Evolutionary conservation across 2,888 invertebrate genomes (phyloP).

Genomic region (Allophyes oxyacanthae): DNA sequence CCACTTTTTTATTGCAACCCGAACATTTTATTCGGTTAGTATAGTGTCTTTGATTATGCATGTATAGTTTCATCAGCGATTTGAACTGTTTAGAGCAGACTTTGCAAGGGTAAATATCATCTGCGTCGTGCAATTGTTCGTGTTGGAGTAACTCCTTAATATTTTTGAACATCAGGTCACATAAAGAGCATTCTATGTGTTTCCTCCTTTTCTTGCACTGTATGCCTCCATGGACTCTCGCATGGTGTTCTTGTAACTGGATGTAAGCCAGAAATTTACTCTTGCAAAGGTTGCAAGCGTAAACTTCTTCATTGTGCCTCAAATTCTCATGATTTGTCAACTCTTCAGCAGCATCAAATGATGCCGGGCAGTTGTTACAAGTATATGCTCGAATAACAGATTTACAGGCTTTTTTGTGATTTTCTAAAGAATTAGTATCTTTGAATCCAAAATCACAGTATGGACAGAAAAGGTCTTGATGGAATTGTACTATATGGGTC

Average conservation of each 20-base stretch:
- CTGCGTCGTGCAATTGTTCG: slow-evolving; percentile 59
- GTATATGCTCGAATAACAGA: slow-evolving; percentile 50
- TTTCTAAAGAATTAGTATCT: slow-evolving; percentile 53
- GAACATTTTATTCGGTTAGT: slow-evolving; percentile 63
- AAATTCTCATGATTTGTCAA: slow-evolving; percentile 59
- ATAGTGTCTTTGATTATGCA: slow-evolving; percentile 68
- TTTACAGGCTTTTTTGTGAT: slow-evolving; percentile 64
- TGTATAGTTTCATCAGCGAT: slow-evolving; percentile 63
- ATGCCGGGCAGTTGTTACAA: slow-evolving; percentile 66
- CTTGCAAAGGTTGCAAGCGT: slow-evolving; percentile 66
- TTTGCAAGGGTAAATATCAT: slow-evolving; percentile 66
- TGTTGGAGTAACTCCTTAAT: slow-evolving; percentile 66
- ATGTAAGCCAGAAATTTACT: slow-evolving; percentile 61
- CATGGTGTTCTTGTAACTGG: slow-evolving; percentile 66
- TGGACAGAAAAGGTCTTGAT: slow-evolving; percentile 65
- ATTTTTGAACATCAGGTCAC: slow-evolving; percentile 65
- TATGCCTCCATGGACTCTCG: slow-evolving; percentile 66
- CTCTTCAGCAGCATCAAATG: slow-evolving; percentile 63
- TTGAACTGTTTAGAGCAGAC: slow-evolving; percentile 64
- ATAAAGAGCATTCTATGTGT: slow-evolving; percentile 70
- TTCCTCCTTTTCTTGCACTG: slow-evolving; percentile 68
- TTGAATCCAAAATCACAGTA: slow-evolving; percentile 69
- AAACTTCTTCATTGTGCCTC: slow-evolving; percentile 62
- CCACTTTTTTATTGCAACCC: slow-evolving; percentile 64
- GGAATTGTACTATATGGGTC: slow-evolving; percentile 68